Evolutionary conservation across 2,797 vertebrate genomes (phyloP), one percentile per base, ranked within the genome.

Genomic region (Urophycis tenuis): DNA sequence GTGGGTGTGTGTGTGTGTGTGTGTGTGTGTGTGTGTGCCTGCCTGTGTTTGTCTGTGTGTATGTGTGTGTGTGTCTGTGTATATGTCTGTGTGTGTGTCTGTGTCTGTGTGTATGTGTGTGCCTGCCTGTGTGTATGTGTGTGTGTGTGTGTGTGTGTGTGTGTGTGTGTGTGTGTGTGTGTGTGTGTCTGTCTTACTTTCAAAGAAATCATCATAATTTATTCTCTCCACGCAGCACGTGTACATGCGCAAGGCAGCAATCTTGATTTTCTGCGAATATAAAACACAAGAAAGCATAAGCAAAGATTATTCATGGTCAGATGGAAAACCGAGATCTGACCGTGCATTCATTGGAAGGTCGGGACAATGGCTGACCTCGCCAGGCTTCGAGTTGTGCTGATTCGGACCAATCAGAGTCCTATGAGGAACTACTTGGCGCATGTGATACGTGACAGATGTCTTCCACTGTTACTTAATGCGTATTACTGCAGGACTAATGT

Each of bases 191-290:
- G 60, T 95, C 97, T 94, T 92, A 99, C 97, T 94, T 85, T 94
- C 92, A 90, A 97, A 98, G 91, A 99, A 98, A 5, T 98, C 96
- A 73, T 99, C 96, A 1, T 95, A 99, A 87, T 96, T 96, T 77
- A 97, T 93, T 91, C 95, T 95, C 89, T 99, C 97, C 81, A 98
- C 97, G 1, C 97, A 99, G 91, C 96, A 97, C 0, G 96, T 98
- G 90, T 99, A 99, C 97, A 98, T 99, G 32, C 97, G 95, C 89
- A 99, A 83, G 10, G 95, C 97, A 6, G 97, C 97, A 25, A 99
- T 96, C 93, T 97, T 99, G 84, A 99, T 95, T 93, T 99, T 99
- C 97, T 99, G 89, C 60, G 29, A 77, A 78, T 36, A 73, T 77
- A 85, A 19, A 75, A 71, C 32, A 69, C 12, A 22, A 53, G 14